A percentile compares a stretch with the other conserved stretches of the same genome.
These are phyloP conservation scores for Hippocampus kuda DNA, from an alignment of 2,797 vertebrate genomes.

Conservation along the genomic window DNA sequence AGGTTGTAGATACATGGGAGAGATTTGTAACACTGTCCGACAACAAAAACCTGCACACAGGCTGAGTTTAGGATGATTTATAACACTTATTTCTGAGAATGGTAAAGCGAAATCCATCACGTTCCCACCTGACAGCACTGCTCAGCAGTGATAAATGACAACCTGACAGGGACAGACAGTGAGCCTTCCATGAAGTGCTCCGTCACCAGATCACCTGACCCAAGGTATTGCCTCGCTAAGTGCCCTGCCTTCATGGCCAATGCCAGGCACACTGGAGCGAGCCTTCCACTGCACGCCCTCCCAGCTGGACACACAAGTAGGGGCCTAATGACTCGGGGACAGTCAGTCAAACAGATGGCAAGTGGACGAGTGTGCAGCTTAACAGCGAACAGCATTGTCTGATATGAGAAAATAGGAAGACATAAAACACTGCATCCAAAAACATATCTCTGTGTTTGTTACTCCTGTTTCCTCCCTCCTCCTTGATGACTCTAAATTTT, in stretches of 20 bases:
- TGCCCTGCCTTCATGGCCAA: slow-evolving; percentile 54
- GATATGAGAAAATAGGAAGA: background rate
- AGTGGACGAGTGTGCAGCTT: slow-evolving; percentile 19
- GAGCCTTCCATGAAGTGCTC: slow-evolving; percentile 71
- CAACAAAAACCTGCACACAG: slow-evolving; percentile 49
- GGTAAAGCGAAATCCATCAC: slow-evolving; percentile 79
- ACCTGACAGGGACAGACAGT: slow-evolving; percentile 71
- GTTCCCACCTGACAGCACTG: slow-evolving; percentile 70
- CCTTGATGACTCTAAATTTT: no score
- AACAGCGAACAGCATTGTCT: background rate
- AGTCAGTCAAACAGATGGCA: slow-evolving; percentile 54
- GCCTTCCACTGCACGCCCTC: slow-evolving; percentile 24
- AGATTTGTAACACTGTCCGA: slow-evolving; percentile 67
- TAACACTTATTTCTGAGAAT: slow-evolving; percentile 79
- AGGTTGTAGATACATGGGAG: slow-evolving; percentile 51
- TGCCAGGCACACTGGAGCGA: slow-evolving; percentile 35
- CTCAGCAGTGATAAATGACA: slow-evolving; percentile 77
- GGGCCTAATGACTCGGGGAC: slow-evolving; percentile 59
- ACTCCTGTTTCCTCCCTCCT: no score
- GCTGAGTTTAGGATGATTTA: slow-evolving; percentile 71
- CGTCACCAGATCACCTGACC: slow-evolving; percentile 70
- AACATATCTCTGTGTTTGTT: no score
- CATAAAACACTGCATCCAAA: background rate
- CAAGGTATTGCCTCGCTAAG: slow-evolving; percentile 56
- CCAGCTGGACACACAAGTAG: slow-evolving; percentile 44